phyloP scores from a whole-genome alignment of 1,140 invertebrate genomes.

The Musca vetustissima region DNA sequence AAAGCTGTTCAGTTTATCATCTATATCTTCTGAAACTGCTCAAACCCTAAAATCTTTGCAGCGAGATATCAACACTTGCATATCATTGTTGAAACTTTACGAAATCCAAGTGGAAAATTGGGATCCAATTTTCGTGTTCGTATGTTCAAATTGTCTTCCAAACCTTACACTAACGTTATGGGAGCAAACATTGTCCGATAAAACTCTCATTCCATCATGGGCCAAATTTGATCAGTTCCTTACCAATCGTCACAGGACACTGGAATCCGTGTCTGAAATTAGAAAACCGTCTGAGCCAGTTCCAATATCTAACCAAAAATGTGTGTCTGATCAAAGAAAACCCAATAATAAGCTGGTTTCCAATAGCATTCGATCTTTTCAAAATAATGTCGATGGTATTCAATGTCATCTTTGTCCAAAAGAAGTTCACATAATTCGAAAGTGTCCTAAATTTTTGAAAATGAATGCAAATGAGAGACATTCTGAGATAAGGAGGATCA shows the following conservation, averaged over 20 bases:
- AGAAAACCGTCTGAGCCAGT: background rate
- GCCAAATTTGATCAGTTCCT: background rate
- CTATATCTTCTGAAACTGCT: background rate
- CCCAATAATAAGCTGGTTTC: background rate
- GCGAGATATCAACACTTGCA: background rate
- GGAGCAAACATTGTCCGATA: background rate
- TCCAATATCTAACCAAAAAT: too few relatives aligned
- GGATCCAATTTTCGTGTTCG: background rate
- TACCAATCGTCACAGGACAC: conserved; percentile 28
- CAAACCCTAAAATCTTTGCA: background rate
- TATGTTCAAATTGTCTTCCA: background rate
- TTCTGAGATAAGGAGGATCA: too few relatives aligned
- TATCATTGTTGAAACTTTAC: background rate
- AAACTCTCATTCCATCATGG: background rate
- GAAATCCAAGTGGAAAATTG: background rate
- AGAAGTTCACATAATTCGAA: background rate
- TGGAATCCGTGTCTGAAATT: background rate
- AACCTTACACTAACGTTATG: background rate
- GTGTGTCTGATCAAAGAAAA: too few relatives aligned
- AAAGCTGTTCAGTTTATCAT: background rate
- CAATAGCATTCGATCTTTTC: background rate
- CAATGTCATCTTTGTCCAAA: background rate
- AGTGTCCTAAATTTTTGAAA: background rate
- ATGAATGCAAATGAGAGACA: background rate
- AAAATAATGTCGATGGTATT: background rate